Conservation (phyloP, 2,888 invertebrate genomes). For the Elaeidobius kamerunicus region DNA sequence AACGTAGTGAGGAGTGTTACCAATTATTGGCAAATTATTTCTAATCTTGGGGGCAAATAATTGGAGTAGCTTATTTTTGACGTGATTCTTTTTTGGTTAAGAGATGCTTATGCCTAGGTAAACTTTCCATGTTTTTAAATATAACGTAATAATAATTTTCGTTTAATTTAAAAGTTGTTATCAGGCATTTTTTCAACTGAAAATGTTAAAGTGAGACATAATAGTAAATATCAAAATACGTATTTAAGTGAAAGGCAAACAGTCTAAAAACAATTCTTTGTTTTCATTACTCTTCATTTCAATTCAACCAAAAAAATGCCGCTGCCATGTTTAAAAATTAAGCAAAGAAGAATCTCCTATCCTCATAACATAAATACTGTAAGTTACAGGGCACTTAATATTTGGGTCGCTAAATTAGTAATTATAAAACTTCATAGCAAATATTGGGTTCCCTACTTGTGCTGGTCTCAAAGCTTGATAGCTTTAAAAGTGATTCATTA, state of each 20-base stretch:
- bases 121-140: neutral
- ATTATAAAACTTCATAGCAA: neutral
- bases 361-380: too few species aligned
- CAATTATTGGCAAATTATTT: neutral
- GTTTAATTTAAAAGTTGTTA: neutral
- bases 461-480: slow-evolving; percentile 12
- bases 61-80: neutral
- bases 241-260: too few species aligned
- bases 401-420: slow-evolving; percentile 2
- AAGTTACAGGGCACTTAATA: slow-evolving; percentile 5
- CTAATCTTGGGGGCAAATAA: neutral
- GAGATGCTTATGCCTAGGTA: neutral
- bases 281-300: too few species aligned
- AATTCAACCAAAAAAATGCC: too few species aligned
- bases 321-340: neutral
- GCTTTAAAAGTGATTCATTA: slow-evolving; percentile 19
- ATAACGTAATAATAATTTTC: neutral
- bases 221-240: too few species aligned
- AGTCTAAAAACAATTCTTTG: too few species aligned
- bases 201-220: neutral
- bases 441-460: neutral
- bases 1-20: slow-evolving; percentile 43
- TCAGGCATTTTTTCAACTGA: neutral
- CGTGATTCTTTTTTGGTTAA: neutral
- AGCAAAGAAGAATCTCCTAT: too few species aligned